phyloP scores from a whole-genome alignment of 2,797 vertebrate genomes.

The Masticophis lateralis region DNA sequence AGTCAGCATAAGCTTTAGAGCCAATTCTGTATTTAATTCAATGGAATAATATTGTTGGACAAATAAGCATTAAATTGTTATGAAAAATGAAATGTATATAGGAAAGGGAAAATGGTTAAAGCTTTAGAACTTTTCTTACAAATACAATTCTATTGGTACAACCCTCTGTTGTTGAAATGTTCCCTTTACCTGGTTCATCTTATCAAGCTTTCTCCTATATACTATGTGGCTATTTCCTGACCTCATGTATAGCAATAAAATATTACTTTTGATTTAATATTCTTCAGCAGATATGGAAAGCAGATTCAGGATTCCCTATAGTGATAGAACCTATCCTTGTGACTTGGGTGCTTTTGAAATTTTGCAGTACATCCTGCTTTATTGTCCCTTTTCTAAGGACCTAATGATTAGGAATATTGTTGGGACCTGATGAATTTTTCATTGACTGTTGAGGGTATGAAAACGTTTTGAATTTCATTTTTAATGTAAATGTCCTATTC shows the following conservation, averaged over 20 bases:
- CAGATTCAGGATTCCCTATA: not conserved
- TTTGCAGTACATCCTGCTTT: not conserved
- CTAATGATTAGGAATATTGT: not conserved
- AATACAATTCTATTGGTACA: not conserved
- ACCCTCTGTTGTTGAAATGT: not conserved
- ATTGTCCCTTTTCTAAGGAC: not conserved
- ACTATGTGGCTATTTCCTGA: not conserved
- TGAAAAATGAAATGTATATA: not conserved
- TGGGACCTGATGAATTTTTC: not conserved
- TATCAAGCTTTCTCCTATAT: not conserved
- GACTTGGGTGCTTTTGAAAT: not conserved
- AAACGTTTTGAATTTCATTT: not conserved
- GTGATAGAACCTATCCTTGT: not conserved
- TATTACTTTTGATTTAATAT: not conserved
- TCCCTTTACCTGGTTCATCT: not conserved
- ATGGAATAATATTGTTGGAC: not conserved
- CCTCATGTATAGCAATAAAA: not conserved
- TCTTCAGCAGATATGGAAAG: not conserved
- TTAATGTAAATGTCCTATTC: not conserved
- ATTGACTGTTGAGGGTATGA: not conserved
- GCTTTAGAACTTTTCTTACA: not conserved
- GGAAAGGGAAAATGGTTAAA: not conserved
- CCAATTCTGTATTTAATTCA: not conserved
- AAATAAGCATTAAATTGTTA: not conserved
- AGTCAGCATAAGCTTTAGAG: constrained; percentile 8